These are phyloP conservation scores for Psix sp. DNA, from an alignment of 1,140 invertebrate genomes.

Conservation along the genomic window DNA sequence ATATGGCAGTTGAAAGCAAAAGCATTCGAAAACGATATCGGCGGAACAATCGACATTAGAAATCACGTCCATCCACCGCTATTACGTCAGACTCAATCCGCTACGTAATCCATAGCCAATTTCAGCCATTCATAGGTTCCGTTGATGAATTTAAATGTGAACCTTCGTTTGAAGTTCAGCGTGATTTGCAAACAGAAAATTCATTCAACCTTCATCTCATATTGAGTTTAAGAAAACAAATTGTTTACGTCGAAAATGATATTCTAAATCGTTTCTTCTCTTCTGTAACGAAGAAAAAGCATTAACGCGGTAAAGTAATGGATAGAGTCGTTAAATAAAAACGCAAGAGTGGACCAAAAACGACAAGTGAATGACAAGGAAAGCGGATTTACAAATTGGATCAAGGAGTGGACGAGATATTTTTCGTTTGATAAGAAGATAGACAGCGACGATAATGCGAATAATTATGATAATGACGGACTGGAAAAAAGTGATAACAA, in stretches of 20 bases:
- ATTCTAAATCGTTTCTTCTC: no score
- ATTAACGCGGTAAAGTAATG: no score
- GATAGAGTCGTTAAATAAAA: no score
- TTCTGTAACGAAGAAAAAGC: no score
- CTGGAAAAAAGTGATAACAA: constrained; percentile 36
- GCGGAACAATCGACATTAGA: constrained; percentile 22
- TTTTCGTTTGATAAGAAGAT: constrained; percentile 45
- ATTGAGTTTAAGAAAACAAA: no score
- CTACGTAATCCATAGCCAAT: constrained; percentile 38
- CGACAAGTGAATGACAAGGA: constrained; percentile 17
- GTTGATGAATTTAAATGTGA: constrained; percentile 33
- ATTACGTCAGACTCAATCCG: constrained; percentile 28
- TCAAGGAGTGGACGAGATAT: constrained; percentile 48
- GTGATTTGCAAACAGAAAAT: constrained; percentile 6
- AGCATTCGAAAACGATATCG: constrained; percentile 22
- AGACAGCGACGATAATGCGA: constrained; percentile 37
- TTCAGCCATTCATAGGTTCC: constrained; percentile 33
- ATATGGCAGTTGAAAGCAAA: constrained; percentile 4
- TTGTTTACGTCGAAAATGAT: no score
- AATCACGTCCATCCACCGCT: constrained; percentile 33
- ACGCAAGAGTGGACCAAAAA: no score
- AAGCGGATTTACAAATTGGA: constrained; percentile 46
- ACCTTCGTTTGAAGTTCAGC: constrained; percentile 14
- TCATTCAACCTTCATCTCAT: constrained; percentile 20
- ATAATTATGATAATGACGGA: constrained; percentile 48